phyloP scores from a whole-genome alignment of 2,797 vertebrate species.

The Coluber constrictor region DNA sequence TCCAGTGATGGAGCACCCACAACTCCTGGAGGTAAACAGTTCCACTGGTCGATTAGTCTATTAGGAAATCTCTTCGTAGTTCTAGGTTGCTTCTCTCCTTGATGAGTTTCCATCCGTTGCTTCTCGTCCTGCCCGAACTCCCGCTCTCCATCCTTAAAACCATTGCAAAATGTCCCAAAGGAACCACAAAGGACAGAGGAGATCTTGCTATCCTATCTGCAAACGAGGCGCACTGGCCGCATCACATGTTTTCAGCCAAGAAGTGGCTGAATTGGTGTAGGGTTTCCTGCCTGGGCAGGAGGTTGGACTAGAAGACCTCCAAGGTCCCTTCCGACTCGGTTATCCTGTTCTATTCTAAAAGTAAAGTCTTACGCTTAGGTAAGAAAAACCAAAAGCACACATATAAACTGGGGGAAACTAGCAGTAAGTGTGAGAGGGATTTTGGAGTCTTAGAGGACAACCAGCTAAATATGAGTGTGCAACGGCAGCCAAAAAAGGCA shows the following conservation, averaged over 20 bases:
- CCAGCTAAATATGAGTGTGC: no score
- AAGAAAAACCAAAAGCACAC: no score
- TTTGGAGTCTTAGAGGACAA: no score
- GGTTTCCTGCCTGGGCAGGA: no score
- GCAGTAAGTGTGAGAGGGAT: no score
- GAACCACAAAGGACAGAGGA: background rate
- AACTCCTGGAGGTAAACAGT: background rate
- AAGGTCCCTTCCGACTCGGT: no score
- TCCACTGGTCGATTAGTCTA: fast-evolving
- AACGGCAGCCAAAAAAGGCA: no score
- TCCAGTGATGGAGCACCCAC: fast-evolving
- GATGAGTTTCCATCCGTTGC: background rate
- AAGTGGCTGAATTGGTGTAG: no score
- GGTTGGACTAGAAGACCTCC: no score
- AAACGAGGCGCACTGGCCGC: background rate
- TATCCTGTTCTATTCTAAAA: no score
- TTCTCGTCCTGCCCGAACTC: background rate
- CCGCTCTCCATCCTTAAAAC: background rate
- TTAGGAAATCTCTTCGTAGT: background rate
- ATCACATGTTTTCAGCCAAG: background rate
- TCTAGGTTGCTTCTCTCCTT: background rate
- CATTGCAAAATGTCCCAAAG: background rate
- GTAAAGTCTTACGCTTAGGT: no score
- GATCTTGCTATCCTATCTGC: background rate
- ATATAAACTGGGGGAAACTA: no score